Evolutionary conservation across 2,888 invertebrate genomes (phyloP).

Genomic region (Dryobotodes eremita): DNA sequence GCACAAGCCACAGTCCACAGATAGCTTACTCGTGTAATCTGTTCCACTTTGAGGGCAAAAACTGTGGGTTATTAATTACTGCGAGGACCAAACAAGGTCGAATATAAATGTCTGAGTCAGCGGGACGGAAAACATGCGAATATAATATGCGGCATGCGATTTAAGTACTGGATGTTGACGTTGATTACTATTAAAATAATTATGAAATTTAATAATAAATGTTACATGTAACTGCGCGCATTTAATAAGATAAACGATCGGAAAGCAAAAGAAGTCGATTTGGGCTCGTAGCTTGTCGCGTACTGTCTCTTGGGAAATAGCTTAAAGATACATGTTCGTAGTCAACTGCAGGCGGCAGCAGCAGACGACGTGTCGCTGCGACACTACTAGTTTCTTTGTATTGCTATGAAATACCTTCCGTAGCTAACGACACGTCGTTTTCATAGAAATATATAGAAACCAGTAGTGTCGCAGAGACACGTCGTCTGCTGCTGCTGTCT

Average conservation of each 20-base stretch:
- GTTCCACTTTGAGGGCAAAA: constrained; percentile 67
- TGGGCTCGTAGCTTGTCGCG: neutral
- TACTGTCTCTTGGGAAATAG: neutral
- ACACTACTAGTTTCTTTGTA: no score
- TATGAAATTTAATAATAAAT: neutral
- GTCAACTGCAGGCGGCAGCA: no score
- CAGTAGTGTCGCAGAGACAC: no score
- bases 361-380: no score
- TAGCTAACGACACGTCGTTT: no score
- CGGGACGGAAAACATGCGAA: constrained; percentile 47
- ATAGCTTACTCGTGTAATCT: constrained; percentile 33
- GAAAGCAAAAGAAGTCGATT: neutral
- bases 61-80: constrained; percentile 66
- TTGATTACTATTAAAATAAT: constrained; percentile 22
- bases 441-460: no score
- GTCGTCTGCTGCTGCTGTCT: no score
- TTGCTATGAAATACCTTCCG: no score
- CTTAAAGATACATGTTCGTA: no score
- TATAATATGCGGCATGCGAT: constrained; percentile 48
- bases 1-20: constrained; percentile 23
- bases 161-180: constrained; percentile 18
- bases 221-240: neutral
- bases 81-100: constrained; percentile 68
- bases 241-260: neutral
- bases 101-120: constrained; percentile 68